These are phyloP conservation scores for Chaetodon trifascialis DNA, from an alignment of 2,113 vertebrate species.

Conservation along the genomic window DNA sequence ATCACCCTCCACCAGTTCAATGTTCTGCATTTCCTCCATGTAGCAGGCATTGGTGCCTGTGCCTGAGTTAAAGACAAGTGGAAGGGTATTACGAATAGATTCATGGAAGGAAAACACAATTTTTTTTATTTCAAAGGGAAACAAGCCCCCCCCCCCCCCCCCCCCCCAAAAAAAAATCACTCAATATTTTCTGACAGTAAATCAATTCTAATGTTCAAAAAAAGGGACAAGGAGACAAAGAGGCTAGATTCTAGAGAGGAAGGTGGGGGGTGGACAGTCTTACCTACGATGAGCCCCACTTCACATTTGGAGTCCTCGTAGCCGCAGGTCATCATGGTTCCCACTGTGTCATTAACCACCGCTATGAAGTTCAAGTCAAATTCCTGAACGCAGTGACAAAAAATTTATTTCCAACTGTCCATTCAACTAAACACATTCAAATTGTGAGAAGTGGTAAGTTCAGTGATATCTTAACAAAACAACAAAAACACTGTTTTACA, in stretches of 20 bases:
- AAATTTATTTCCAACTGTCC: background rate
- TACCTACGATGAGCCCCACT: slow-evolving; percentile 96
- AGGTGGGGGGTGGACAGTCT: slow-evolving; percentile 53
- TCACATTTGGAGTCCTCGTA: slow-evolving; percentile 95
- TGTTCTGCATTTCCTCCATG: slow-evolving; percentile 97
- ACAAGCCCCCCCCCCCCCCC: too few relatives aligned
- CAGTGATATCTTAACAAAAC: too few relatives aligned
- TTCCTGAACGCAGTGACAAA: slow-evolving; percentile 82
- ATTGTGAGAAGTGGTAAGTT: background rate
- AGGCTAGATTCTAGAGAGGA: background rate
- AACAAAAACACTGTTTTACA: too few relatives aligned
- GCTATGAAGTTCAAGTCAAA: slow-evolving; percentile 96
- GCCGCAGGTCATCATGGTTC: slow-evolving; percentile 98
- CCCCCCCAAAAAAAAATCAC: too few relatives aligned
- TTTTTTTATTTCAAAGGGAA: background rate
- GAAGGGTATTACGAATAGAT: background rate
- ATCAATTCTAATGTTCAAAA: background rate
- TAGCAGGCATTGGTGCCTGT: slow-evolving; percentile 96
- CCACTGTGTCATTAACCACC: slow-evolving; percentile 96
- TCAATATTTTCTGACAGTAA: background rate
- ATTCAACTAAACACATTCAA: background rate
- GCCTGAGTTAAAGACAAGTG: slow-evolving; percentile 78
- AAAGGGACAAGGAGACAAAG: background rate
- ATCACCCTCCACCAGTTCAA: slow-evolving; percentile 92
- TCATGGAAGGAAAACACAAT: background rate